Conservation (phyloP, 2,797 vertebrate genomes). For the Lagodon rhomboides region DNA sequence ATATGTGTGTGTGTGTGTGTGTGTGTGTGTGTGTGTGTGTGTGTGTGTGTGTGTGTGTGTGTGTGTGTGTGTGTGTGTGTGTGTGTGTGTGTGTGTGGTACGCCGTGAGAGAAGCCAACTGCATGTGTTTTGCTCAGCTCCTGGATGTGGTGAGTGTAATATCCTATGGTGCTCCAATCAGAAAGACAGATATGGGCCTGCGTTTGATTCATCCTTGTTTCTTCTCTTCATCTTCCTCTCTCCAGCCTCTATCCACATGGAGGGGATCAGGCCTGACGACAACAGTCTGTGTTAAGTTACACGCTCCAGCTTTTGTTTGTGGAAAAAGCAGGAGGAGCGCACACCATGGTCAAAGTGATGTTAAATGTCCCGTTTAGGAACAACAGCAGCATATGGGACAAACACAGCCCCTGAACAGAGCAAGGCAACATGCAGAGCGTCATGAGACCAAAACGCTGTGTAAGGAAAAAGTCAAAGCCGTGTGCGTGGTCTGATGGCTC, state of each 20-base stretch:
- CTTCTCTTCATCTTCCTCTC: constrained; percentile 39
- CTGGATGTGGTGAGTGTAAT: constrained; percentile 30
- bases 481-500: constrained; percentile 35
- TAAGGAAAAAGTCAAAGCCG: constrained; percentile 31
- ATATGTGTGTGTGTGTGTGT: too few relatives aligned
- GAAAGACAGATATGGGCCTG: constrained; percentile 49
- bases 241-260: constrained; percentile 61
- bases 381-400: constrained; percentile 56
- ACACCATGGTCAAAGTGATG: constrained; percentile 72
- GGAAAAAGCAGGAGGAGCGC: constrained; percentile 66
- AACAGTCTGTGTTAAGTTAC: constrained; percentile 73
- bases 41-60: background rate
- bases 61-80: too few relatives aligned
- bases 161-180: constrained; percentile 46
- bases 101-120: constrained; percentile 18
- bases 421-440: constrained; percentile 43
- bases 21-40: background rate
- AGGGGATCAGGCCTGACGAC: constrained; percentile 69
- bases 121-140: constrained; percentile 39
- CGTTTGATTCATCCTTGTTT: constrained; percentile 58
- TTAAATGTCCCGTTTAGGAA: constrained; percentile 67
- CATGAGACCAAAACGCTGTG: constrained; percentile 31
- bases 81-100: background rate
- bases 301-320: constrained; percentile 67
- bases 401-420: constrained; percentile 38